Evolutionary conservation across 2,113 vertebrate species (phyloP).

Genomic region (Ophiodon elongatus): DNA sequence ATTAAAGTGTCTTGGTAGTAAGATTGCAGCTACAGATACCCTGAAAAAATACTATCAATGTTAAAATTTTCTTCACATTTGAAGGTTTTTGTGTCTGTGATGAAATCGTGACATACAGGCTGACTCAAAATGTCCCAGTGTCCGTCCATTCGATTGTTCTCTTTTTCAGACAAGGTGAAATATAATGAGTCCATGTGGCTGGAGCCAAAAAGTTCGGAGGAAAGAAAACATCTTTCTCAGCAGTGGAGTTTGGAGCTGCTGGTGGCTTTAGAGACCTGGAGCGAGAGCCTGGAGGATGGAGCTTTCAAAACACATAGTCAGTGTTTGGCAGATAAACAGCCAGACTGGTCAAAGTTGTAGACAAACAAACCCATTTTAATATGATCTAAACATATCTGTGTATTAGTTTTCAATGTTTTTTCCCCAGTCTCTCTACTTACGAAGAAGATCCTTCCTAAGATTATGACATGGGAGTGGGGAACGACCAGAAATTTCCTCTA

Average conservation of each 20-base stretch:
- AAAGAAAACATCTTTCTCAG: constrained; percentile 10
- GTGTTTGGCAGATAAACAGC: neutral
- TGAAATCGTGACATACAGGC: neutral
- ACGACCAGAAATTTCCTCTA: constrained; percentile 70
- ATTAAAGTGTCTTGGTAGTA: neutral
- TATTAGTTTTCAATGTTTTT: neutral
- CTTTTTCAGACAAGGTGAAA: constrained; percentile 42
- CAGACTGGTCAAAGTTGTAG: neutral
- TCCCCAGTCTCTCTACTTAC: constrained; percentile 52
- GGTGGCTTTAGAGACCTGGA: constrained; percentile 13
- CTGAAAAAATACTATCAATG: neutral
- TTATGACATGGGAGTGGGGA: constrained; percentile 75
- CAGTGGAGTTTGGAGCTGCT: constrained; percentile 43
- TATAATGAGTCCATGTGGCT: neutral
- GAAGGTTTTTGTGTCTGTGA: neutral
- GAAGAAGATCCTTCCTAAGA: constrained; percentile 43
- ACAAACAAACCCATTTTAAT: neutral
- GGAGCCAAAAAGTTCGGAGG: constrained; percentile 19
- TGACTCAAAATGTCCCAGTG: neutral
- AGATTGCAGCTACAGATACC: neutral
- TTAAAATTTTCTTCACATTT: neutral
- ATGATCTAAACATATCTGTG: neutral
- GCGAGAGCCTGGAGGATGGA: constrained; percentile 44
- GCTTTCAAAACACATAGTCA: constrained; percentile 49
- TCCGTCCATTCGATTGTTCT: neutral